Evolutionary conservation across 2,113 vertebrate genomes (phyloP), one percentile per base, ranked within the genome.

Genomic region (Alligator mississippiensis): DNA sequence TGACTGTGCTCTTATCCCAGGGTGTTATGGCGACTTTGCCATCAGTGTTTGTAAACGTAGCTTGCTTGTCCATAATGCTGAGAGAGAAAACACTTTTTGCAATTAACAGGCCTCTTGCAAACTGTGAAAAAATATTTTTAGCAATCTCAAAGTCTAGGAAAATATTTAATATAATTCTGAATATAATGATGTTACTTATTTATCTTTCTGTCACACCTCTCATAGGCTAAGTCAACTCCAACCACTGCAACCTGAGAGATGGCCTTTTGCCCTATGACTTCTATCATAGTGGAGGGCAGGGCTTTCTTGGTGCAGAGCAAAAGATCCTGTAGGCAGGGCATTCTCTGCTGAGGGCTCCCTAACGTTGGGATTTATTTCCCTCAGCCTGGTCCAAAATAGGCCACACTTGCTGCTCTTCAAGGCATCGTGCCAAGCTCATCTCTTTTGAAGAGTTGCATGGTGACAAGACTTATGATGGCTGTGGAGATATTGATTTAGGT

Each of bases 51-150:
- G 88, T 98, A 92, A 99, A 98, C 16, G 98, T 96, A n/a, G 98
- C 98, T 1, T 99, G 99, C 78, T 95, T 98, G 77, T 98, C 98
- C 93, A 98, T 98, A 96, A 99, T 99, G 74, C 99, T 99, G 94
- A 90, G 84, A 91, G 57, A 93, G 6, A 74, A 47, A 60, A 77
- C 34, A 74, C 9, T 62, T 85, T 47, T 64, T 54, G 54, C 60
- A 74, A 55, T 63, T 83, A 30, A 74, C 30, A 66, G 34, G 30
- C 59, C 63, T 64, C 22, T n/a, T 54, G 7, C 38, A 13, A 55
- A 16, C 12, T 11, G 28, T 19, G 16, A 57, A 58, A 21, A 22
- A 28, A 58, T 11, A 63, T 66, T 24, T 25, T 25, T 47, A 47
- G 47, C 62, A 17, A 82, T 66, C 64, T 55, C 34, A 47, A 38